Evolutionary conservation across 2,888 invertebrate species (phyloP), one percentile per base, ranked within the genome.

Genomic region (Epinotia demarniana): DNA sequence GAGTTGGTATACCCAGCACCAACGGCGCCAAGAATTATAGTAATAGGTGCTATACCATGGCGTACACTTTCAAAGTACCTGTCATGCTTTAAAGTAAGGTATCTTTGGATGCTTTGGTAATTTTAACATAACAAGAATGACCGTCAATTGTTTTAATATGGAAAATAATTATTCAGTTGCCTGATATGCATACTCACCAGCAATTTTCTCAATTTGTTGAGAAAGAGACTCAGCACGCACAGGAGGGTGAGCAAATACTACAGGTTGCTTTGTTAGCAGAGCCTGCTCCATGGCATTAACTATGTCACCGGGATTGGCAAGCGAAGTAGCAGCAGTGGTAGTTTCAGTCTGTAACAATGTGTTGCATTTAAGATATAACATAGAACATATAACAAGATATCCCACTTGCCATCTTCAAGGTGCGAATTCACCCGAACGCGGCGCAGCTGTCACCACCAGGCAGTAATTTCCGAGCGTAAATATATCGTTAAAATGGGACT

Each of bases 201-300:
- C 39, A n/a, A 69, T 49, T 19, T 16, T 27, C 19, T 63, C 43
- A 64, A 75, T 60, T 75, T 75, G 58, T 23, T 70, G 18, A 39
- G 58, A 19, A n/a, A 75, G 64, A 16, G 75, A 49, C 8, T 8
- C 33, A 12, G 62, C 12, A 11, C 5, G 13, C 16, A 2, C 49
- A 9, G 53, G 8, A 1, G 19, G 55, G 19, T 43, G 39, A 49
- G 75, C 72, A 12, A 57, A 60, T 19, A 75, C 23, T 1, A 75
- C 62, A 46, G 72, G 66, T 16, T 72, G 75, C 27, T 6, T 46
- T 0, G 72, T 67, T 16, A 39, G 72, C 11, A 75, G 23, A 18
- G 39, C 72, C 19, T 43, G 61, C 33, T 72, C 75, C 11, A 53
- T 46, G 8, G 46, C 63, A 23, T 63, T 63, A 12, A 63, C 49